These are phyloP conservation scores for Oryzaephilus surinamensis DNA, from an alignment of 1,140 invertebrate species.

Conservation along the genomic window DNA sequence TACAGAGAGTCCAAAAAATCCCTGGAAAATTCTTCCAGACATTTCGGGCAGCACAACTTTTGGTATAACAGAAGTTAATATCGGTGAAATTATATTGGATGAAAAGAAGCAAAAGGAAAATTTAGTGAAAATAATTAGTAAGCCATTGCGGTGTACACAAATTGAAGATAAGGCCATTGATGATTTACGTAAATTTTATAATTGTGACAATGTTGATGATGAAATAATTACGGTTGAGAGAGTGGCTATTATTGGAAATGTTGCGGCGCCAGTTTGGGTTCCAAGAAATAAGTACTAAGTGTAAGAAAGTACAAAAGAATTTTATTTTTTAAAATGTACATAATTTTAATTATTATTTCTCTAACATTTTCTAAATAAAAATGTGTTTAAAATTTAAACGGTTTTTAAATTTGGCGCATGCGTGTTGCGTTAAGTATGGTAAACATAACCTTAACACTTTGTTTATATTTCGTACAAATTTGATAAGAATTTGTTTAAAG, in stretches of 20 bases:
- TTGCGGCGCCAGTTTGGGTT: constrained; percentile 52
- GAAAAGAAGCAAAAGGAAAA: constrained; percentile 51
- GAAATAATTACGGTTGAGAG: constrained; percentile 53
- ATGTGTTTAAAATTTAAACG: too few species aligned
- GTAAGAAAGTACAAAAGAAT: not conserved
- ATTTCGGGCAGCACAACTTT: constrained; percentile 17
- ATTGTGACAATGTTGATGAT: constrained; percentile 45
- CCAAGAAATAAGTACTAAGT: constrained; percentile 12
- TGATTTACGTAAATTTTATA: constrained; percentile 54
- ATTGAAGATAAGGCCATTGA: constrained; percentile 65
- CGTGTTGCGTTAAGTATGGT: too few species aligned
- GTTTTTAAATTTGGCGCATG: too few species aligned
- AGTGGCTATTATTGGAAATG: constrained; percentile 29
- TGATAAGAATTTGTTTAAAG: too few species aligned
- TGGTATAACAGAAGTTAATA: constrained; percentile 33
- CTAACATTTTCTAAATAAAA: too few species aligned
- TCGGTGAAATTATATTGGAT: constrained; percentile 47
- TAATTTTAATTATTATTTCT: too few species aligned
- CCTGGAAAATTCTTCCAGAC: constrained; percentile 28
- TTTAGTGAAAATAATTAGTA: constrained; percentile 46
- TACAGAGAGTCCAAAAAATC: constrained; percentile 32
- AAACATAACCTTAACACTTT: too few species aligned
- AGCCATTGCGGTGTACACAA: constrained; percentile 55
- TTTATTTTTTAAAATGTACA: not conserved
- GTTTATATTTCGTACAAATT: too few species aligned